Conservation (phyloP, 2,113 vertebrate species). For the Onychorhynchus coronatus region DNA sequence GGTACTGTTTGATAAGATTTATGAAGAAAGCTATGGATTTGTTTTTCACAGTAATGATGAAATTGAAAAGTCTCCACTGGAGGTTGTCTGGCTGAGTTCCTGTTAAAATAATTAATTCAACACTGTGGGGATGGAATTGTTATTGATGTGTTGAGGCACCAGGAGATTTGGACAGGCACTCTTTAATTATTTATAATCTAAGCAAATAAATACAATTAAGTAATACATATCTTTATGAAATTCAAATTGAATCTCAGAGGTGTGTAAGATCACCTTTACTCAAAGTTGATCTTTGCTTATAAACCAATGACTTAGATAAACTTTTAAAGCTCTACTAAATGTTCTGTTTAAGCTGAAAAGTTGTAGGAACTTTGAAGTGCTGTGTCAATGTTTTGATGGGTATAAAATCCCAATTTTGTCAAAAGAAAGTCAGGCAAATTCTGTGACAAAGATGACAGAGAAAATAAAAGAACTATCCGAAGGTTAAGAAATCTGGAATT, state of each 20-base stretch:
- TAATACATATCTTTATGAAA: background rate
- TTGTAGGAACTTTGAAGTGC: background rate
- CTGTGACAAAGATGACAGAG: background rate
- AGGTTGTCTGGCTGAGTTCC: constrained; percentile 6
- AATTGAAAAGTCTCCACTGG: background rate
- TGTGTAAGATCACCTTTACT: background rate
- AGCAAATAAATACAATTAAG: constrained; percentile 43
- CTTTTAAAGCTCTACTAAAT: background rate
- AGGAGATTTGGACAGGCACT: background rate
- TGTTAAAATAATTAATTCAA: constrained; percentile 25
- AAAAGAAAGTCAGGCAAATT: background rate
- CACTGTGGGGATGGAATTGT: background rate
- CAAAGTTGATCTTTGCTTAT: background rate
- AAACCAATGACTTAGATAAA: background rate
- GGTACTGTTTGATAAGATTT: background rate
- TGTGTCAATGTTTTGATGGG: background rate
- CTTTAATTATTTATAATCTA: constrained; percentile 41
- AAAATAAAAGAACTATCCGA: background rate
- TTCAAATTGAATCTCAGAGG: constrained; percentile 7
- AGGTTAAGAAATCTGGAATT: background rate
- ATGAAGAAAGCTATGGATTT: background rate
- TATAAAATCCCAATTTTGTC: background rate
- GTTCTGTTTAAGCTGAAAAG: background rate
- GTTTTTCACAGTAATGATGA: background rate
- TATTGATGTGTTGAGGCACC: constrained; percentile 12